These are phyloP conservation scores for Trididemnum nubilum DNA, from an alignment of 23 tunicate genomes.

Conservation along the genomic window DNA sequence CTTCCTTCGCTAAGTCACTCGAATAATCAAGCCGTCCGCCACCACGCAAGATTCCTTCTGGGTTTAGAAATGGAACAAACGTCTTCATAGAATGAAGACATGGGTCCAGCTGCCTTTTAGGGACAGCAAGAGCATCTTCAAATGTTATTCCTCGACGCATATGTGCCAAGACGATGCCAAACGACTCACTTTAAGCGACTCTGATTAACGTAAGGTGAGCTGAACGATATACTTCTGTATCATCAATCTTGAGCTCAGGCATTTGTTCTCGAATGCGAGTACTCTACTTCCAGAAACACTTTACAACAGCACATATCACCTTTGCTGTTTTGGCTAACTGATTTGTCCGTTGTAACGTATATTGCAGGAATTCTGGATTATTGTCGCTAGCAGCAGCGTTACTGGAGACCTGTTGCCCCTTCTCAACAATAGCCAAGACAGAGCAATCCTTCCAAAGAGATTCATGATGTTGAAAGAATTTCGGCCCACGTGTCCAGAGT, in stretches of 20 bases:
- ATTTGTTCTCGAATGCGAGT: neutral
- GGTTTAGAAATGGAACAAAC: neutral
- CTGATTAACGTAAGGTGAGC: neutral
- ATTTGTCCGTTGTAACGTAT: neutral
- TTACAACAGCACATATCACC: neutral
- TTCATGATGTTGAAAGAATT: neutral
- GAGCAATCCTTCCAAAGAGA: neutral
- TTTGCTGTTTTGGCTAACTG: neutral
- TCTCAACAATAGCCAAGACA: neutral
- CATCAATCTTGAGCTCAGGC: neutral
- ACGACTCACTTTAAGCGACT: neutral
- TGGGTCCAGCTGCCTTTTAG: neutral
- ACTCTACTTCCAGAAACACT: neutral
- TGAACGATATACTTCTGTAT: neutral
- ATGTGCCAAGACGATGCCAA: neutral
- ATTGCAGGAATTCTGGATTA: neutral
- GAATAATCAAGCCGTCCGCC: neutral
- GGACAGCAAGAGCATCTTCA: neutral
- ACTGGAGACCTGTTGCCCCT: neutral
- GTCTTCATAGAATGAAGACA: neutral
- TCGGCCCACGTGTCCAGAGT: neutral
- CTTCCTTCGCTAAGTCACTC: neutral
- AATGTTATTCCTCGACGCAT: neutral
- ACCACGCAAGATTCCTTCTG: neutral
- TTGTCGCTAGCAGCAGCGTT: neutral